These are phyloP conservation scores for Acipenser ruthenus DNA, from an alignment of 2,797 vertebrate genomes.

Conservation along the genomic window DNA sequence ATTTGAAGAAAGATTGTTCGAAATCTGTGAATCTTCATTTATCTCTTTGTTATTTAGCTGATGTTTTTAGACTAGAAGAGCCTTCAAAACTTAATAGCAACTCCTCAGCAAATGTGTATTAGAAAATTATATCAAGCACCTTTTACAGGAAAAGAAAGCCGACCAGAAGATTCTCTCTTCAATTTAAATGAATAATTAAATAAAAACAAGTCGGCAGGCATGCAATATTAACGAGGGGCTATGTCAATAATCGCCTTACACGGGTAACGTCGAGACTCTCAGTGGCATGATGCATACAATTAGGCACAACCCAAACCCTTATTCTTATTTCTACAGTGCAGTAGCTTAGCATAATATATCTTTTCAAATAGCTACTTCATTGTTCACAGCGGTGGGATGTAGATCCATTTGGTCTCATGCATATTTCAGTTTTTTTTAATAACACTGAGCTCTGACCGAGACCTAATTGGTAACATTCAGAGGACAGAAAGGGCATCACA, in stretches of 20 bases:
- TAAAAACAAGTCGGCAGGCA: slow-evolving; percentile 61
- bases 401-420: slow-evolving; percentile 14
- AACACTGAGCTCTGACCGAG: slow-evolving; percentile 6
- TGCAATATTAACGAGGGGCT: slow-evolving; percentile 61
- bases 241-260: slow-evolving; percentile 37
- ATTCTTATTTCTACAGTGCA: neutral
- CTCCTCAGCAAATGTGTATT: no score
- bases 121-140: no score
- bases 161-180: slow-evolving; percentile 1
- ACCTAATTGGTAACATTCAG: slow-evolving; percentile 13
- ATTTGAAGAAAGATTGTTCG: no score
- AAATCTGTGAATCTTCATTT: no score
- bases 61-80: no score
- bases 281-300: neutral
- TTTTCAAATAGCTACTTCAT: no score
- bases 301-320: neutral
- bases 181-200: slow-evolving; percentile 57
- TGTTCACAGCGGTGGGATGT: neutral
- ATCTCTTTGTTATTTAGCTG: no score
- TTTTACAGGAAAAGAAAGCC: no score
- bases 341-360: no score
- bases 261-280: neutral
- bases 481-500: slow-evolving; percentile 9
- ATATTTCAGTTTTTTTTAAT: slow-evolving; percentile 21
- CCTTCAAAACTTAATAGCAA: no score